Conservation (phyloP, 1,140 invertebrate genomes). For the Cataglyphis hispanica region DNA sequence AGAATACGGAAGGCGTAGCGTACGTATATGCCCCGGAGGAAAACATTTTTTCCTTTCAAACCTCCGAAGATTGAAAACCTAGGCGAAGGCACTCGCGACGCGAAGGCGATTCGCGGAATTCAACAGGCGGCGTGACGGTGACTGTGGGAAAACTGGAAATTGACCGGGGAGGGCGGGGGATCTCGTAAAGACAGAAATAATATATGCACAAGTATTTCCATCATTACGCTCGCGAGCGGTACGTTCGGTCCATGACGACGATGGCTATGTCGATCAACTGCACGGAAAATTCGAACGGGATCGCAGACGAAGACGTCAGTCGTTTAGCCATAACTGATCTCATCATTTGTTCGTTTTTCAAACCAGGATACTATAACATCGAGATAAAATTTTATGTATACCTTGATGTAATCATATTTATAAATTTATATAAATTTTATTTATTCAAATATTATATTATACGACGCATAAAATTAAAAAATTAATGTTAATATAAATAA, state of each 20-base stretch:
- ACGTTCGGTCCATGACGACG: background rate
- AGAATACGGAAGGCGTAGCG: slow-evolving; percentile 46
- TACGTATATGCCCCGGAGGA: slow-evolving; percentile 10
- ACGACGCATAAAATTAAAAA: no score
- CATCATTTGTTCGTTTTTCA: background rate
- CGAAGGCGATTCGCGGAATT: slow-evolving; percentile 31
- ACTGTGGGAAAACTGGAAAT: slow-evolving; percentile 54
- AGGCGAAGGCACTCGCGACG: slow-evolving; percentile 3
- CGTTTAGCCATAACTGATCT: background rate
- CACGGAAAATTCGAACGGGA: slow-evolving; percentile 29
- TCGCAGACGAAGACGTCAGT: background rate
- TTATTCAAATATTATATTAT: no score
- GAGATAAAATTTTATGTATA: no score
- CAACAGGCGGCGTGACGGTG: background rate
- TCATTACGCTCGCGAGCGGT: slow-evolving; percentile 16
- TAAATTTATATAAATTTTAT: no score
- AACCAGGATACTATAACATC: no score
- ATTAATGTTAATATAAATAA: no score
- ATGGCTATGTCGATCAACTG: slow-evolving; percentile 21
- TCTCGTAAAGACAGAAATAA: background rate
- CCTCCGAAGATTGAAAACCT: slow-evolving; percentile 45
- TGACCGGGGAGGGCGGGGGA: background rate
- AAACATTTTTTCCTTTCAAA: background rate
- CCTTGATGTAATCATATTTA: no score
- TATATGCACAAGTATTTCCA: background rate